Evolutionary conservation across 2,888 invertebrate genomes (phyloP), one percentile per base, ranked within the genome.

Genomic region (Caenorhabditis sulstoni): DNA sequence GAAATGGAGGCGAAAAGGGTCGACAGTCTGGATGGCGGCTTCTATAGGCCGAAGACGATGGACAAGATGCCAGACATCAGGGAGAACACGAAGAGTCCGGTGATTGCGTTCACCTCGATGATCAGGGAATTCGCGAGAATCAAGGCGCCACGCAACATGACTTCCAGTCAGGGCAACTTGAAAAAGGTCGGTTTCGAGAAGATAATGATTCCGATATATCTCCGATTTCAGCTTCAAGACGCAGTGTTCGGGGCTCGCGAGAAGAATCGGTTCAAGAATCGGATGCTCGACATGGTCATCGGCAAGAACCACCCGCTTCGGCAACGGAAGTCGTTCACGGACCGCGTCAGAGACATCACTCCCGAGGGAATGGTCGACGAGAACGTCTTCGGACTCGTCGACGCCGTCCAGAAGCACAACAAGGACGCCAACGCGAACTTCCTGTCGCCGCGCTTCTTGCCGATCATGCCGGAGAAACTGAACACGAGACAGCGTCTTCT

Each of bases 251-350:
- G 70, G n/a, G 74, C 67, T 9, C 67, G 79, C 3, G 49, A 62
- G 22, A 76, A 81, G 39, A 74, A 67, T n/a, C 66, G 76, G 29
- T 84, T 67, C 73, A 84, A 84, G 53, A 79, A 82, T 49, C 57
- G 84, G 55, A 82, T 84, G 86, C 70, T 86, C 41, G 87, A 87
- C 66, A 81, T 83, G 68, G 87, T 87, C 14, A 67, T 85, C 12
- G 87, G 86, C 3, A 67, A 81, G 65, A 81, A 83, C 50, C 75
- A 85, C 70, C 83, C 85, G n/a, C 45, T 82, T 20, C 57, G 84
- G 18, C 57, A 62, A 35, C 8, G 7, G 52, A 79, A 79, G 39
- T 68, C 79, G 12, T 73, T 74, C 22, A 64, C 53, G 11, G 79
- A 79, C 49, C 11, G 79, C 41, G 53, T 79, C 12, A 55, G 76